Conservation (phyloP, 2,888 invertebrate species). For the Drosophila niveifrons region DNA sequence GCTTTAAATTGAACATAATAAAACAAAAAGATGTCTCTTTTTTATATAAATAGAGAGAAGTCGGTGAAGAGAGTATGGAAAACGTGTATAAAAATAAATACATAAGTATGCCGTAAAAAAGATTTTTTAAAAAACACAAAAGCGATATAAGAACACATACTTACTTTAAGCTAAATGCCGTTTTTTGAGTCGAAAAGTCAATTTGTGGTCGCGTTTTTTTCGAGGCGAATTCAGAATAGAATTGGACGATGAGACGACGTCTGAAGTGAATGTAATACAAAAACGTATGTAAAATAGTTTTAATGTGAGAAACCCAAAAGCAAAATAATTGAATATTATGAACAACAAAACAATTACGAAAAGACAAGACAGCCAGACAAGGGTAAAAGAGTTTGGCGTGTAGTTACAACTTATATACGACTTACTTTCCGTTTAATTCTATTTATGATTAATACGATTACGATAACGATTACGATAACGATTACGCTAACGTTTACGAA, state of each 20-base stretch:
- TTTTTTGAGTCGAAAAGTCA: constrained; percentile 69
- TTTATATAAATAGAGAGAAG: constrained; percentile 56
- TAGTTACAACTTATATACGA: constrained; percentile 65
- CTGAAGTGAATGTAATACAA: constrained; percentile 22
- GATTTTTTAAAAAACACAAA: constrained; percentile 59
- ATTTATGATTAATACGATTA: constrained; percentile 40
- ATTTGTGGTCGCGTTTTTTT: constrained; percentile 66
- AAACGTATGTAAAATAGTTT: constrained; percentile 56
- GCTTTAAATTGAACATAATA: constrained; percentile 78
- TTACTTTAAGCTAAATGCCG: constrained; percentile 68
- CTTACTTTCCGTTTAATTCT: constrained; percentile 60
- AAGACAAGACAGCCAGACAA: constrained; percentile 33
- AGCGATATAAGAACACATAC: constrained; percentile 39
- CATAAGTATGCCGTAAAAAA: constrained; percentile 59
- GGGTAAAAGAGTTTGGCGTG: constrained; percentile 43
- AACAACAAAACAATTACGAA: constrained; percentile 29
- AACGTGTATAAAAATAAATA: constrained; percentile 56
- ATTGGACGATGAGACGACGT: constrained; percentile 37
- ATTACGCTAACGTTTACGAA: constrained; percentile 15
- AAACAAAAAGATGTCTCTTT: constrained; percentile 57
- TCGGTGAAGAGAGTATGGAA: background rate
- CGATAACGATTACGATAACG: constrained; percentile 15
- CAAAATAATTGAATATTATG: background rate
- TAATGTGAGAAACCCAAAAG: constrained; percentile 36
- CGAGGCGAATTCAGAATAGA: constrained; percentile 25